Evolutionary conservation across 2,888 invertebrate genomes (phyloP), one percentile per base, ranked within the genome.

Genomic region (Idaea dimidiata): DNA sequence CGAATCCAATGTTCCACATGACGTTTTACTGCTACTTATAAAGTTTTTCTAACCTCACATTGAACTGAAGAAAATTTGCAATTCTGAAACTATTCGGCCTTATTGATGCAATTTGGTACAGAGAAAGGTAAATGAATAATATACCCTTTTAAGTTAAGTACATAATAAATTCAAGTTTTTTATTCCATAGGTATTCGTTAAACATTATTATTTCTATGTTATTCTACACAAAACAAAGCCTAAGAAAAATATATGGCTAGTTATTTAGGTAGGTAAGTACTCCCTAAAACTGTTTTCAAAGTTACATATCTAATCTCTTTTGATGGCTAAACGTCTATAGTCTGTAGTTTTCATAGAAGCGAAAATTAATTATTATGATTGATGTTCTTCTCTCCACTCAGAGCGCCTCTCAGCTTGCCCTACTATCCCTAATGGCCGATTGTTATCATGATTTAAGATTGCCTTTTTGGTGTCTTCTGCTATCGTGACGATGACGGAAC

Each of bases 311-410:
- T 43, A 43, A 43, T 43, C 43, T 43, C 43, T 43, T 43, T 43
- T 43, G 43, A 43, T 14, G 43, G 43, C 43, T 43, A 43, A 43
- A 10, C 43, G 43, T 43, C 24, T 24, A 43, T 10, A 43, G 43
- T 43, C 24, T 24, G 10, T 10, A 43, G 43, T 43, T 43, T 43
- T 43, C 43, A 43, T 43, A 10, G 10, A 43, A 43, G 43, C 43
- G 43, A 43, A 43, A 43, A 43, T 43, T 43, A 43, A 43, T 43
- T 43, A 43, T 43, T 43, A 43, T 43, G 43, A 43, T 43, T 43
- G 43, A 43, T 43, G 43, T 14, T 43, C 43, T 43, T 10, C 43
- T 43, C 43, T 43, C 43, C 14, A 43, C 43, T 43, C 43, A 14
- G 14, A 14, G 43, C 43, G 43, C 8, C 43, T 43, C 43, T 43